These are phyloP conservation scores for Myathropa florea DNA, from an alignment of 2,888 invertebrate genomes.

Conservation along the genomic window DNA sequence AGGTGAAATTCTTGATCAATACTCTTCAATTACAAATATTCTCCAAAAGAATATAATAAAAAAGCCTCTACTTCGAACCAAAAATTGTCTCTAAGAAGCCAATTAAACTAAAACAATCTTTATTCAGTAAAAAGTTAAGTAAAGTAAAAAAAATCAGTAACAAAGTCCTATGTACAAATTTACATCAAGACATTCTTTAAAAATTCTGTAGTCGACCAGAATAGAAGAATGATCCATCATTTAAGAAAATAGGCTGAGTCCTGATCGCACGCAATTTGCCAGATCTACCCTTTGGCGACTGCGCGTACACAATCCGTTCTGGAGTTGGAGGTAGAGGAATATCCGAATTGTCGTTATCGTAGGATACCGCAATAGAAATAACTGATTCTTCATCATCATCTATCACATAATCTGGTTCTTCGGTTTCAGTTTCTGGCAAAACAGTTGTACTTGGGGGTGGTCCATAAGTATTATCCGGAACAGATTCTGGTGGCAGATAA, in stretches of 20 bases:
- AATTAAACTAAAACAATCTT: no score
- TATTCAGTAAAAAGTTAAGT: no score
- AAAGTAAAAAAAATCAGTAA: neutral
- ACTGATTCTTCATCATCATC: neutral
- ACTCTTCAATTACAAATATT: no score
- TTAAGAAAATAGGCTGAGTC: constrained; percentile 43
- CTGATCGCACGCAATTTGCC: constrained; percentile 3
- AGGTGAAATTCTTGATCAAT: no score
- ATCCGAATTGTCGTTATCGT: neutral
- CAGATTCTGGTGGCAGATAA: neutral
- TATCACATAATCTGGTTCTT: neutral
- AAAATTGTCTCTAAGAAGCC: no score
- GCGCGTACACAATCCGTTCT: neutral
- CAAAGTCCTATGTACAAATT: neutral
- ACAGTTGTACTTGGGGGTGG: constrained; percentile 21
- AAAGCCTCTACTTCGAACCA: no score
- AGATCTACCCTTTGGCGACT: neutral
- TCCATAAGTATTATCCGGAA: constrained; percentile 14
- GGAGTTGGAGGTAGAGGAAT: neutral
- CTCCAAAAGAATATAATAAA: no score
- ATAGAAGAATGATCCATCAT: constrained; percentile 52
- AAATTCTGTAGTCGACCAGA: constrained; percentile 44
- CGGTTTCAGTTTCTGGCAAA: neutral
- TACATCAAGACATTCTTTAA: constrained; percentile 1
- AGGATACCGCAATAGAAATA: neutral